Evolutionary conservation across 2,113 vertebrate genomes (phyloP).

Genomic region (Conger conger): DNA sequence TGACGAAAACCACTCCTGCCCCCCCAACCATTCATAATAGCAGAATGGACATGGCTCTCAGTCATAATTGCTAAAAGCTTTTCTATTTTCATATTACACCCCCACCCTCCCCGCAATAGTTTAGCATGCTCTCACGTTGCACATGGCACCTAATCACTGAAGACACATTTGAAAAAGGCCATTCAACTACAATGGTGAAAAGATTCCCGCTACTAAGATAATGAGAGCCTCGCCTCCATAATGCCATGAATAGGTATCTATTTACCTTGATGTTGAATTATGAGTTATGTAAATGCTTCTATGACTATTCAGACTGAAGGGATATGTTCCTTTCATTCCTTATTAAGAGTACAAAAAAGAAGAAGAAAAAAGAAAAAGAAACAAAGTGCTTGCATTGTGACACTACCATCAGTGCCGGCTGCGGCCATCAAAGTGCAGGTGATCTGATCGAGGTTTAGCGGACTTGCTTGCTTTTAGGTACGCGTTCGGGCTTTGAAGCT

Average conservation of each 20-base stretch:
- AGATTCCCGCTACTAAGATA: conserved; percentile 56
- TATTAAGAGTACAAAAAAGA: conserved; percentile 51
- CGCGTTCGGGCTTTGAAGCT: conserved; percentile 68
- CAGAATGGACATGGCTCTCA: conserved; percentile 54
- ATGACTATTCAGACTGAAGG: conserved; percentile 64
- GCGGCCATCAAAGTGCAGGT: conserved; percentile 68
- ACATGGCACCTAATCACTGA: conserved; percentile 65
- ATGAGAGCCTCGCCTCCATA: conserved; percentile 69
- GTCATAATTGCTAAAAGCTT: conserved; percentile 58
- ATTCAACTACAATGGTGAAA: conserved; percentile 68
- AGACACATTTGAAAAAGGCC: conserved; percentile 68
- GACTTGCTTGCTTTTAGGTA: conserved; percentile 69
- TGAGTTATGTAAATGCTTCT: conserved; percentile 70
- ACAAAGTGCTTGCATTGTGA: conserved; percentile 66
- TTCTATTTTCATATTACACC: conserved; percentile 47
- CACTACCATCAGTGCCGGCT: conserved; percentile 78
- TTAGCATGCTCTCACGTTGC: conserved; percentile 56
- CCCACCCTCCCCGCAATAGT: conserved; percentile 53
- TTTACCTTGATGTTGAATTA: conserved; percentile 59
- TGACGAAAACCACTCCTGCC: conserved; percentile 46
- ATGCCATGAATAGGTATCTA: conserved; percentile 60
- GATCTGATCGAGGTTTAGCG: conserved; percentile 64
- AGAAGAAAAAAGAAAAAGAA: conserved; percentile 59
- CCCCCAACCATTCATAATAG: conserved; percentile 41
- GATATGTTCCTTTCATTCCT: conserved; percentile 65